Conservation (phyloP, 2,113 vertebrate genomes). For the Misgurnus anguillicaudatus region DNA sequence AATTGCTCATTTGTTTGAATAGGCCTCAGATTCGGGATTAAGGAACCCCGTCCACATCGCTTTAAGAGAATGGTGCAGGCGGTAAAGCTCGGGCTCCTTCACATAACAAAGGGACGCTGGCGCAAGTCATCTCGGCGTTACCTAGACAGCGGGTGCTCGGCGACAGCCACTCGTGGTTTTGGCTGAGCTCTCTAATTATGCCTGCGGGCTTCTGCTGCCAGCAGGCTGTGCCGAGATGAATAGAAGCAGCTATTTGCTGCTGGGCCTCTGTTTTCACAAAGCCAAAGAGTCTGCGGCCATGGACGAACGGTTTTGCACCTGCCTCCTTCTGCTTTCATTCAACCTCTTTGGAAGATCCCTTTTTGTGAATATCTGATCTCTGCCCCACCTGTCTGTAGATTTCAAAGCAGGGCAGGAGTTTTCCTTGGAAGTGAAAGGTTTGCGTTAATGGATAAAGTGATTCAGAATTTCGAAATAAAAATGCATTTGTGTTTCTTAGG, state of each 20-base stretch:
- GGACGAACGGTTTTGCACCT: constrained; percentile 18
- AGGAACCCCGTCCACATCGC: constrained; percentile 52
- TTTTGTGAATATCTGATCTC: constrained; percentile 10
- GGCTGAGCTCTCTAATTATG: constrained; percentile 51
- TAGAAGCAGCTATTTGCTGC: constrained; percentile 35
- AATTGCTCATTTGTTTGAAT: constrained; percentile 53
- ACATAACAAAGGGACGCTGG: constrained; percentile 71
- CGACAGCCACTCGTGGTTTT: constrained; percentile 41
- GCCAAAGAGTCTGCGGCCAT: constrained; percentile 37
- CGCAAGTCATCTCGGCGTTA: constrained; percentile 63
- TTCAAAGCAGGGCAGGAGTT: constrained; percentile 3
- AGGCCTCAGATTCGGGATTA: constrained; percentile 50
- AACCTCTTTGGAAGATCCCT: neutral
- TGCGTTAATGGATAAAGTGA: neutral
- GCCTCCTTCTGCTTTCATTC: neutral
- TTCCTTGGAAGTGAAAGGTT: constrained; percentile 6
- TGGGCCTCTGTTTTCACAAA: constrained; percentile 34
- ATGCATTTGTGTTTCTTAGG: no score
- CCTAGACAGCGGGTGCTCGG: constrained; percentile 66
- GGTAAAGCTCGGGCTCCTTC: constrained; percentile 63
- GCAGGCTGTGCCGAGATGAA: constrained; percentile 27
- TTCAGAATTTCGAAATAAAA: neutral
- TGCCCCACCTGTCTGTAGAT: constrained; percentile 20
- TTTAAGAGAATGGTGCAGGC: constrained; percentile 51
- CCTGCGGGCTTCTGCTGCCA: constrained; percentile 29